phyloP scores from a whole-genome alignment of 2,888 invertebrate genomes.

The Buathra laborator region DNA sequence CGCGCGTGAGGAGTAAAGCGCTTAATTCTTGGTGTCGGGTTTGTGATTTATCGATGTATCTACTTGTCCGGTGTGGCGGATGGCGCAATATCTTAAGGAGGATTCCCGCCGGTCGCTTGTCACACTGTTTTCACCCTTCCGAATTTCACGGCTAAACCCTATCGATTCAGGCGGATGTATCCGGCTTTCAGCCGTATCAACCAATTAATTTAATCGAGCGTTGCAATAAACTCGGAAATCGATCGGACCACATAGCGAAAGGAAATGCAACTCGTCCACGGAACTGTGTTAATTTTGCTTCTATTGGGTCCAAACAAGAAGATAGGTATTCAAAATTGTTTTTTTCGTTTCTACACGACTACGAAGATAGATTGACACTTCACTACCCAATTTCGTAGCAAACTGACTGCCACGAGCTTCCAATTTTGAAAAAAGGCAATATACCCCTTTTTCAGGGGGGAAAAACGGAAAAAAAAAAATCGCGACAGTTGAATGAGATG shows the following conservation, averaged over 20 bases:
- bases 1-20: neutral
- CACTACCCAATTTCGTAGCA: neutral
- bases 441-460: neutral
- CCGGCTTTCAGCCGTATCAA: constrained; percentile 14
- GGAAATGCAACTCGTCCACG: constrained; percentile 17
- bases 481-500: neutral
- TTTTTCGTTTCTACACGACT: neutral
- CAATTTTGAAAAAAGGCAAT: neutral
- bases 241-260: constrained; percentile 8
- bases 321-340: neutral
- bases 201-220: constrained; percentile 48
- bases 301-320: neutral
- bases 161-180: neutral
- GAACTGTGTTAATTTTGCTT: neutral
- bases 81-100: neutral
- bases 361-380: too few relatives aligned
- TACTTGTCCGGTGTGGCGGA: neutral
- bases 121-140: neutral
- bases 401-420: neutral
- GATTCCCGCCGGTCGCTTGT: neutral
- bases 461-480: too few relatives aligned
- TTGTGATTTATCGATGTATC: neutral
- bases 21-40: neutral
- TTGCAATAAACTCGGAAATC: constrained; percentile 33
- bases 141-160: neutral